phyloP scores from a whole-genome alignment of 2,113 vertebrate species.

The Trogon melanurus region DNA sequence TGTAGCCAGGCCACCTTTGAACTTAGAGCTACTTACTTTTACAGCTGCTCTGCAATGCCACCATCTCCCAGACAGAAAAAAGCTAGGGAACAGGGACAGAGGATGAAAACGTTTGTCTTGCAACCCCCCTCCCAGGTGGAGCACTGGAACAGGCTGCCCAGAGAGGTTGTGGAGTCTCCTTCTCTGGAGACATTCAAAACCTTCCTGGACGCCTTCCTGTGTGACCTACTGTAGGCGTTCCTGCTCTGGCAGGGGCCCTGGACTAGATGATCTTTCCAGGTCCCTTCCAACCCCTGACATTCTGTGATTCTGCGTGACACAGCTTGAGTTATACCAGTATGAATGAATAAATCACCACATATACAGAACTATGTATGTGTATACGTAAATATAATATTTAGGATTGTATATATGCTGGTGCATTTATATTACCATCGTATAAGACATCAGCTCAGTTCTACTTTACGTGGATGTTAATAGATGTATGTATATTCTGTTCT shows the following conservation, averaged over 20 bases:
- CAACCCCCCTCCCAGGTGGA: neutral
- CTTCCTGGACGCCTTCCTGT: too few relatives aligned
- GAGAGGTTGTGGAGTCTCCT: too few relatives aligned
- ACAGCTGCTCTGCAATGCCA: neutral
- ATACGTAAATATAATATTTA: neutral
- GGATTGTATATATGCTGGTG: neutral
- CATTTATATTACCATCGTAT: neutral
- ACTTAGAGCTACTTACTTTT: neutral
- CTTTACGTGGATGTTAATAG: neutral
- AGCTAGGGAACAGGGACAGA: neutral
- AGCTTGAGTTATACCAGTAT: neutral
- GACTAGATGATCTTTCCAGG: too few relatives aligned
- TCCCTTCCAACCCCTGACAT: too few relatives aligned
- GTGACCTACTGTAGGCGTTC: too few relatives aligned
- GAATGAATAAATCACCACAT: neutral
- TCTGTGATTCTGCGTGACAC: neutral
- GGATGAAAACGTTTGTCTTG: neutral
- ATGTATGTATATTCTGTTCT: conserved; percentile 62
- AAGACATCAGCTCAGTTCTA: neutral
- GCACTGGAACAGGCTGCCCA: too few relatives aligned
- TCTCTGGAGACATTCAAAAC: too few relatives aligned
- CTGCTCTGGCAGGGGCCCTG: too few relatives aligned
- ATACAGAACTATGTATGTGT: neutral
- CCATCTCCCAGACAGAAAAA: neutral
- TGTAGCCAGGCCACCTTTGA: neutral